Conservation (phyloP, 2,888 invertebrate genomes). For the Torymus texanus region DNA sequence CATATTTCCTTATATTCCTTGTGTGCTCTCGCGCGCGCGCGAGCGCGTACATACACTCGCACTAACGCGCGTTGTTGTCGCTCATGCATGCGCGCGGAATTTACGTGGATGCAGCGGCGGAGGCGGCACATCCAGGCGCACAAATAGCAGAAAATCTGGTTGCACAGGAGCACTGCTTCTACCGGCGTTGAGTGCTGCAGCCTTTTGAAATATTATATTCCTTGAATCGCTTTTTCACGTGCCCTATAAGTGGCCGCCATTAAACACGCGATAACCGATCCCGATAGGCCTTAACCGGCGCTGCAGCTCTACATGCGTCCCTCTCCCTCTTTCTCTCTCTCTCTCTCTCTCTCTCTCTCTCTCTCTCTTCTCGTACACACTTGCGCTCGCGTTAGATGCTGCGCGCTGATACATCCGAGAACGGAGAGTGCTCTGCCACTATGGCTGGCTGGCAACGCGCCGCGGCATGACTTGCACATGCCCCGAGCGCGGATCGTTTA, state of each 20-base stretch:
- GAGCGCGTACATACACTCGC: no score
- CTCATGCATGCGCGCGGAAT: not conserved
- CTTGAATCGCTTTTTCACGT: slow-evolving; percentile 60
- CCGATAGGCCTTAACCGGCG: slow-evolving; percentile 61
- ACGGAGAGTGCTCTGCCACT: not conserved
- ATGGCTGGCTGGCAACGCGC: slow-evolving; percentile 4
- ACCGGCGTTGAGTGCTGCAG: not conserved
- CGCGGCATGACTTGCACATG: slow-evolving; percentile 31
- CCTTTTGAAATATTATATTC: slow-evolving; percentile 53
- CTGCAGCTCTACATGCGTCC: slow-evolving; percentile 31
- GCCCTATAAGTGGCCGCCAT: slow-evolving; percentile 56
- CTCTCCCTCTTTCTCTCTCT: slow-evolving; percentile 29
- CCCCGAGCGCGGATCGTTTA: slow-evolving; percentile 45
- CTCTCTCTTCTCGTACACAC: not conserved
- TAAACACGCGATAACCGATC: slow-evolving; percentile 60
- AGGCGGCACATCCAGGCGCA: not conserved
- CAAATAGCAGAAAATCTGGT: slow-evolving; percentile 26
- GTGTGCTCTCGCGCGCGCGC: no score
- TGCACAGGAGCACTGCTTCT: not conserved
- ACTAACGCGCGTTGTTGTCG: slow-evolving; percentile 23
- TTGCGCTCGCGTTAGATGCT: slow-evolving; percentile 51
- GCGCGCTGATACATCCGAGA: slow-evolving; percentile 40
- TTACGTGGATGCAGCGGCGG: not conserved
- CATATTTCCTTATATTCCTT: slow-evolving; percentile 38
- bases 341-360: slow-evolving; percentile 13